These are phyloP conservation scores for Melanotaenia duboulayi DNA, from an alignment of 2,113 vertebrate species.

Conservation along the genomic window DNA sequence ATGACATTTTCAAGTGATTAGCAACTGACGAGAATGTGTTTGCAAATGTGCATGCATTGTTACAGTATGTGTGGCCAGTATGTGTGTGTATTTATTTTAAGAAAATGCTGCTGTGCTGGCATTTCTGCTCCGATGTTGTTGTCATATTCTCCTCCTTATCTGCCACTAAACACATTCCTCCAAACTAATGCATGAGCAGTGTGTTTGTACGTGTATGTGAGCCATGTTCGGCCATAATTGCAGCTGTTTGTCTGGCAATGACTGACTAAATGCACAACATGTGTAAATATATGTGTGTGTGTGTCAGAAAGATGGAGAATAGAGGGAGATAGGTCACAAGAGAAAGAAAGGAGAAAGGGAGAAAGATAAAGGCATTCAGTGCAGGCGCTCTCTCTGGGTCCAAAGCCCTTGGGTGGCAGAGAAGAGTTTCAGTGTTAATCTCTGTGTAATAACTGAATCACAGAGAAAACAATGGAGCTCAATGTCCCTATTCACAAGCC, in stretches of 20 bases:
- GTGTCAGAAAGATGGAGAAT: conserved; percentile 48
- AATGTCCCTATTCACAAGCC: conserved; percentile 67
- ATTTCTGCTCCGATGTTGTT: conserved; percentile 55
- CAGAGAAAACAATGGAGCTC: conserved; percentile 68
- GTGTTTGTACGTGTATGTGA: neutral
- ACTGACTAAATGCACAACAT: conserved; percentile 50
- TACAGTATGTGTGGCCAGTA: conserved; percentile 18
- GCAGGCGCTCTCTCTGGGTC: conserved; percentile 54
- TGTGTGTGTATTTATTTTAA: neutral
- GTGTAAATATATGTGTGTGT: conserved; percentile 4
- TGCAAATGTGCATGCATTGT: conserved; percentile 9
- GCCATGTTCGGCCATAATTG: conserved; percentile 41
- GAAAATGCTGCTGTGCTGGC: conserved; percentile 43
- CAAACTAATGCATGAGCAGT: conserved; percentile 24
- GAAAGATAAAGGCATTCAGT: conserved; percentile 48
- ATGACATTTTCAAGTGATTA: neutral
- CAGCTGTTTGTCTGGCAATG: conserved; percentile 51
- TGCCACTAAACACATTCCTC: conserved; percentile 62
- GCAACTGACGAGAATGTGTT: conserved; percentile 4
- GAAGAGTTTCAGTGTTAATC: conserved; percentile 71
- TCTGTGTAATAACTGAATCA: conserved; percentile 78
- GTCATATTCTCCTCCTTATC: conserved; percentile 66
- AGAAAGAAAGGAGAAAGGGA: conserved; percentile 16
- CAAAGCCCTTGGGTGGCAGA: conserved; percentile 69
- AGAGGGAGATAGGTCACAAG: conserved; percentile 30